Evolutionary conservation across 2,797 vertebrate species (phyloP), one percentile per base, ranked within the genome.

Genomic region (Sebastes flavidus): DNA sequence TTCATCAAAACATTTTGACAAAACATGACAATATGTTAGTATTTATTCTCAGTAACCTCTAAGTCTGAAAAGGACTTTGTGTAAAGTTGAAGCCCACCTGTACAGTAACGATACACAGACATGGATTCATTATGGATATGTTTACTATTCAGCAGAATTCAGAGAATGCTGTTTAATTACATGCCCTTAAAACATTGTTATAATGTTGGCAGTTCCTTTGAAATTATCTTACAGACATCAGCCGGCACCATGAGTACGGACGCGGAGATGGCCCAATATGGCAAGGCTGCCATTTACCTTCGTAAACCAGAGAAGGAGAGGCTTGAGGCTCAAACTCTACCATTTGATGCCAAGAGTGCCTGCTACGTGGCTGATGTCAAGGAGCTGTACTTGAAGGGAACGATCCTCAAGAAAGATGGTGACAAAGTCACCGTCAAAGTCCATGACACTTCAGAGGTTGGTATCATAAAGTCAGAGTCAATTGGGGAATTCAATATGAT

Each of bases 301-400:
- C 94, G 97, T 1, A 97, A 97, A 34, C 87, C 96, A 65, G 97
- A 97, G 63, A 97, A 91, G 85, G 97, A 97, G 80, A 94, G 96
- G 29, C 93, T 97, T 54, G 97, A 97, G 73, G 96, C 96, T 25
- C 97, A 97, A 68, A 97, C 81, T 80, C 93, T 87, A 56, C 96
- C 96, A 1, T 97, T 98, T 73, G 96, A 97, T 85, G 96, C 97
- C 25, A 98, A 97, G 85, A 12, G 70, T 9, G 94, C 96, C 27
- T 96, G 96, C 80, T 98, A 96, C 22, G 96, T 97, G 70, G 5
- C 46, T 8, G 96, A 98, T 25, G 0, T 27, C 2, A 97, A 97
- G 70, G 93, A 96, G 65, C 92, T 97, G 84, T 98, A 97, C 69
- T 54, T 97, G 69, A 98, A 98, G 92, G 95, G 49, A 8, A 89